Base-by-base conservation (phyloP, 2,113 vertebrate species). In the Cichladusa arquata region DNA sequence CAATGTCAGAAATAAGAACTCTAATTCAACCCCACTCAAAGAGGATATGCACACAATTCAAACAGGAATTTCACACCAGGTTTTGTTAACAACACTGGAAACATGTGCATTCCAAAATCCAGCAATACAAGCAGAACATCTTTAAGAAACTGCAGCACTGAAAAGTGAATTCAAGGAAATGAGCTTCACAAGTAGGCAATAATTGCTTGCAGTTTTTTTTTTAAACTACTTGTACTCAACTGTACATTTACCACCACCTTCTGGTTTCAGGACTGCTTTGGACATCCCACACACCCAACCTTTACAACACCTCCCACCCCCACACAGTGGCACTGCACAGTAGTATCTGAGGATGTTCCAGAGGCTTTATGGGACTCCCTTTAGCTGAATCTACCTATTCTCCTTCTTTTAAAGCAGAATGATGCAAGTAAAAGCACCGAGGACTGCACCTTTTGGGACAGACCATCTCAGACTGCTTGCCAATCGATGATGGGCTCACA, bases 1-100 rank as follows among this genome's bases (percentile, higher is more conserved):
- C 66, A 89, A 61, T 58, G 54, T 79, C 78, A 94, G 93, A 86
- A 95, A 92, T 54, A 81, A 72, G 44, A 88, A 62, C 15, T 34
- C 38, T 4, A 40, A 40, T 34, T 84, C 67, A 62, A 57, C 19
- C 2, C 28, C 61, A 31, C 34, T 77, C 29, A 14, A 51, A 74
- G 24, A 2, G 1, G 24, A 67, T 12, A 31, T 2, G 15, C 29
- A 47, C 61, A 42, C 9, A 42, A 33, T 20, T 64, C 42, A 72
- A 92, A 76, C 4, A 14, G n/a, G 56, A 67, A 77, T 56, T 81
- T 81, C 50, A 70, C 45, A 72, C 5, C 4, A 50, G 40, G 28
- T 47, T 83, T 76, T 22, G 29, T 64, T 65, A 64, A 24, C 28
- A 40, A 73, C 38, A 67, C 3, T 81, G 9, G 65, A 89, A 86